Evolutionary conservation across 2,888 invertebrate genomes (phyloP), one percentile per base, ranked within the genome.

Genomic region (Rosalia funebris): DNA sequence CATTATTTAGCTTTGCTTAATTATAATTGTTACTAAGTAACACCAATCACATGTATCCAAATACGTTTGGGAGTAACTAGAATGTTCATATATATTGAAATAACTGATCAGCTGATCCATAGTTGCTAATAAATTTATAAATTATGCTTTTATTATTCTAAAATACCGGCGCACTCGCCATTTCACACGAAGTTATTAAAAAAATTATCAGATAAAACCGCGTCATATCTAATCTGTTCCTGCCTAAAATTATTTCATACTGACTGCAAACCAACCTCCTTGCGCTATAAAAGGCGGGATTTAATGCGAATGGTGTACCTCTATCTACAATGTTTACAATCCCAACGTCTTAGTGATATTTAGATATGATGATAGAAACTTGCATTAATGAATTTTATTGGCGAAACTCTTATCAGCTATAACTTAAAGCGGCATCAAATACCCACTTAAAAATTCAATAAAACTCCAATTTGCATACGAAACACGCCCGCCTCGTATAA

Each of bases 401-500:
- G 53, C 53, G 42, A 32, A 17, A 11, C 17, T 31, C 32, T 53
- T 53, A 53, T 53, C 53, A 42, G 41, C 42, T 15, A 16, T 5
- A 19, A 16, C 53, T 17, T 17, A 19, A 32, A 53, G 12, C 53
- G 42, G 31, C 42, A 42, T 53, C 53, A 42, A 31, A 42, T 32
- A 42, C 53, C 50, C 42, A 53, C 53, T 53, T 41, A 53, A 53
- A 53, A 53, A 53, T 14, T 42, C 42, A 53, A 53, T 53, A 53
- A 53, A 53, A 53, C 53, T 15, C 32, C 42, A 42, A 53, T 53
- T 53, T 53, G 17, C 53, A 53, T 53, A 16, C 31, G 39, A 42
- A 52, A 53, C 20, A 9, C 41, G 17, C 53, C 41, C 53, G 53
- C 53, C 53, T 53, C 5, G 48, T 54, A 55, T 63, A 57, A 63